Percentiles rank a stretch among this genome's conserved stretches.
Conservation (phyloP, 2,797 vertebrate species). For the Otus scops region DNA sequence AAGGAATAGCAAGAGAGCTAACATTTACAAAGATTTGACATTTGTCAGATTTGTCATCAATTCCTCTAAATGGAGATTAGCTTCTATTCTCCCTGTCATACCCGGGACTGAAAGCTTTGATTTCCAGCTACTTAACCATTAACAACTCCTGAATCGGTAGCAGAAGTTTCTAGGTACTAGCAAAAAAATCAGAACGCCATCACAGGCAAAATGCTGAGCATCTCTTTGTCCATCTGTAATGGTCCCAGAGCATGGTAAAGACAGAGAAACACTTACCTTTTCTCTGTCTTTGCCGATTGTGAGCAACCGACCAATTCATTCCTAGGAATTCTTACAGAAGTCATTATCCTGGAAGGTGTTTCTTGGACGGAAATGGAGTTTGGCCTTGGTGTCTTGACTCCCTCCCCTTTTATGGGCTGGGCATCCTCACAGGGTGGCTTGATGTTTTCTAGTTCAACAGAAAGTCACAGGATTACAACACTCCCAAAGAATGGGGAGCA, state of each 20-base stretch:
- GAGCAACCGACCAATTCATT: background rate
- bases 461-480: background rate
- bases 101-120: background rate
- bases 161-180: background rate
- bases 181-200: background rate
- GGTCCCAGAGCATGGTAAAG: background rate
- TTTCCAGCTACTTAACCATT: background rate
- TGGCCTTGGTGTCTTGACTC: background rate
- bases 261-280: background rate
- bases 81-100: background rate
- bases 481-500: background rate
- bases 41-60: background rate
- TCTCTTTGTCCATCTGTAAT: background rate
- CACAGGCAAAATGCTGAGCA: background rate
- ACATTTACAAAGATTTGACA: background rate
- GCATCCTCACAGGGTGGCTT: background rate
- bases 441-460: conserved; percentile 20
- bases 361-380: background rate
- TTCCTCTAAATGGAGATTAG: background rate
- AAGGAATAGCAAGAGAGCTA: background rate
- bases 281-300: background rate
- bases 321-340: background rate
- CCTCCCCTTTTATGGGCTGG: background rate
- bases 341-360: background rate
- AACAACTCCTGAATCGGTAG: background rate